A percentile compares a stretch with the other conserved stretches of the same genome.
phyloP scores from a whole-genome alignment of 2,113 vertebrate species.

The Spheniscus mendiculus region DNA sequence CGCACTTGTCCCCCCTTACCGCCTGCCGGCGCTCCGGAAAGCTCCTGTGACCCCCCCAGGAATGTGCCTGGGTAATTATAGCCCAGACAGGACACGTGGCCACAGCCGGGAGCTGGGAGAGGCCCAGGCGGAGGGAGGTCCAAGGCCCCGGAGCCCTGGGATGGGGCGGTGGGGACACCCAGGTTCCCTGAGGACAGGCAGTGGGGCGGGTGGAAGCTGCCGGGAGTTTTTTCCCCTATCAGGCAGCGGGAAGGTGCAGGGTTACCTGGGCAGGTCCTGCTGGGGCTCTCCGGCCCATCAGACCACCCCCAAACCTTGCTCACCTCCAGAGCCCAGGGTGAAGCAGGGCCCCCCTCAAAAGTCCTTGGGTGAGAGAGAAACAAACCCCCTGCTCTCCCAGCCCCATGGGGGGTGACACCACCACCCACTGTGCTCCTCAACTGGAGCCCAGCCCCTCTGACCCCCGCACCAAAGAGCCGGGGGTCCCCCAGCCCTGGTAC shows the following conservation, averaged over 20 bases:
- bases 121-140: neutral
- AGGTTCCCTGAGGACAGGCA: neutral
- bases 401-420: neutral
- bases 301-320: neutral
- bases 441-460: neutral
- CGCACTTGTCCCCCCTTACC: neutral
- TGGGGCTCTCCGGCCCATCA: too few species aligned
- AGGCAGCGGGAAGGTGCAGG: neutral
- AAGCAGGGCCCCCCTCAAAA: neutral
- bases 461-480: neutral
- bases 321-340: neutral
- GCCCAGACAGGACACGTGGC: neutral
- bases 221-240: neutral
- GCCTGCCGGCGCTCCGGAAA: neutral
- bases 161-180: neutral
- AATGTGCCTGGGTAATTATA: conserved; percentile 47
- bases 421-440: neutral
- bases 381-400: accelerated
- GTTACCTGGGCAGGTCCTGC: neutral
- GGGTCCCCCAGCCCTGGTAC: neutral
- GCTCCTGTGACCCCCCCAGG: conserved; percentile 33
- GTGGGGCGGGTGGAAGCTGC: neutral
- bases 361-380: neutral
- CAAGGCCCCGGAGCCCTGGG: accelerated
- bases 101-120: neutral